Evolutionary conservation across 2,797 vertebrate species (phyloP).

Genomic region (Tokudaia muenninki): DNA sequence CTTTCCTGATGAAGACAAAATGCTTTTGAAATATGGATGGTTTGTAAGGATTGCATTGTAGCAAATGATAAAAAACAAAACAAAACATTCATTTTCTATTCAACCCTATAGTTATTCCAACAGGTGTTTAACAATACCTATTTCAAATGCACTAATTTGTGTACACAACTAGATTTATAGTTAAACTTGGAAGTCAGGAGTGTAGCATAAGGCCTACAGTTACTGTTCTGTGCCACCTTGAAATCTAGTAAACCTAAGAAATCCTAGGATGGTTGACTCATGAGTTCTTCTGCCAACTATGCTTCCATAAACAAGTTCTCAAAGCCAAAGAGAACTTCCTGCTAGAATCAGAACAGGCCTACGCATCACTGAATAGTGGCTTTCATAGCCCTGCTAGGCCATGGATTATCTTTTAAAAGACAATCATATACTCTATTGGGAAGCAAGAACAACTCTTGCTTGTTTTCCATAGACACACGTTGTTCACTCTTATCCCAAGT

Average conservation of each 20-base stretch:
- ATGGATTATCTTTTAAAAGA: not conserved
- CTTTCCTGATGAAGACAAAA: conserved; percentile 76
- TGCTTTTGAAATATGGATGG: conserved; percentile 71
- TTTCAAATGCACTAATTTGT: not conserved
- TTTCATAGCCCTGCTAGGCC: not conserved
- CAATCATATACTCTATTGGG: not conserved
- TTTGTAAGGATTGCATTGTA: not conserved
- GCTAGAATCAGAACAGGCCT: not conserved
- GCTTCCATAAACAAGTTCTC: not conserved
- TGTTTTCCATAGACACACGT: not conserved
- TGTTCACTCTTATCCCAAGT: not conserved
- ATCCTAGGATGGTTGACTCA: rapidly evolving
- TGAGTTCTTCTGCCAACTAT: not conserved
- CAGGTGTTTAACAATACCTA: conserved; percentile 39
- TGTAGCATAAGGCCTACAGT: not conserved
- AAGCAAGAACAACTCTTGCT: not conserved
- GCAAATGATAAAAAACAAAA: not conserved
- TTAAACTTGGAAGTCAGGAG: not conserved
- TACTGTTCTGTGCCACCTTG: not conserved
- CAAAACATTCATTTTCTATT: not conserved
- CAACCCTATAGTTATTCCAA: conserved; percentile 12
- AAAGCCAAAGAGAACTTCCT: not conserved
- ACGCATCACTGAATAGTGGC: not conserved
- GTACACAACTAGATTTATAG: not conserved
- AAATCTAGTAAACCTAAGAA: no score